These are phyloP conservation scores for Colletes latitarsis DNA, from an alignment of 1,140 invertebrate genomes.

Conservation along the genomic window DNA sequence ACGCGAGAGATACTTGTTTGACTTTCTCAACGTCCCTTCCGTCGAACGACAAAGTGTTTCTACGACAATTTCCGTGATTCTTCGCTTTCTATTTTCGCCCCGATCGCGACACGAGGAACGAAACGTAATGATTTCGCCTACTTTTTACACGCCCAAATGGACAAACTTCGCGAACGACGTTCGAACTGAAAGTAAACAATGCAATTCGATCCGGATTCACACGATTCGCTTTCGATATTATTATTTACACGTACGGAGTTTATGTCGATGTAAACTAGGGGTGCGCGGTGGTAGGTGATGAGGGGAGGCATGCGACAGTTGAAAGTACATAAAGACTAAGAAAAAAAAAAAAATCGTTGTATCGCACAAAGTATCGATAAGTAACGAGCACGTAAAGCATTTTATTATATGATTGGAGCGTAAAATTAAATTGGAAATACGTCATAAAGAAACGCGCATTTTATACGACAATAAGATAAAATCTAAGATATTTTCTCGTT, in stretches of 20 bases:
- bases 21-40: not conserved
- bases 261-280: constrained; percentile 2
- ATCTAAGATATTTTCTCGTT: constrained; percentile 45
- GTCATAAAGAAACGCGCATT: constrained; percentile 31
- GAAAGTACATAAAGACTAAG: constrained; percentile 23
- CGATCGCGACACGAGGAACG: too few species aligned
- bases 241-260: not conserved
- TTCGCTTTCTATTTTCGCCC: not conserved
- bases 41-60: too few species aligned
- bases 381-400: constrained; percentile 41
- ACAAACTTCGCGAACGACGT: constrained; percentile 8
- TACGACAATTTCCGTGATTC: too few species aligned
- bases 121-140: not conserved
- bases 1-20: not conserved
- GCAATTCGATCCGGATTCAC: not conserved
- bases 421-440: constrained; percentile 39
- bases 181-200: not conserved
- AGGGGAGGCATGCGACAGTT: constrained; percentile 10
- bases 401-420: constrained; percentile 47
- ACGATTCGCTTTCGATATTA: not conserved
- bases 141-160: not conserved
- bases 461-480: constrained; percentile 52
- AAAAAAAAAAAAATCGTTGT: constrained; percentile 23
- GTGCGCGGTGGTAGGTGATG: too few species aligned
- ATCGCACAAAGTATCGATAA: constrained; percentile 51